Evolutionary conservation across 2,888 invertebrate genomes (phyloP), one percentile per base, ranked within the genome.

Genomic region (Drosophila infuscata): DNA sequence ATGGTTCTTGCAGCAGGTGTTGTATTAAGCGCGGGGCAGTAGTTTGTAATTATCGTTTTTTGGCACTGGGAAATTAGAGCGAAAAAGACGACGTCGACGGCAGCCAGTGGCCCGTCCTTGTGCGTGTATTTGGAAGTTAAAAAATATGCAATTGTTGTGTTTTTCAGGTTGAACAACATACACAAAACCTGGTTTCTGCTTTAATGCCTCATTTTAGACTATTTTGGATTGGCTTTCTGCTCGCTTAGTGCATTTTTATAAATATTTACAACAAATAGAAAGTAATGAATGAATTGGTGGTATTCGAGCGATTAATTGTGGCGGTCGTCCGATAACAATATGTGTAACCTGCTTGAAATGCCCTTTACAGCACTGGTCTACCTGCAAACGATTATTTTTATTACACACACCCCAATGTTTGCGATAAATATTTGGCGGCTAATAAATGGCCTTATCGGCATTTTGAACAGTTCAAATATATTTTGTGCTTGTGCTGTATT

Each of bases 181-280:
- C 48, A 54, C 30, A 32, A 8, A 52, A 25, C 20, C 3, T 59
- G 17, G 8, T 17, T 51, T 49, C 58, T 46, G 63, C 52, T 17
- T 70, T 74, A 76, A 20, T 53, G 63, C 58, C 57, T 57, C 69
- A 70, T 88, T 66, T 61, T 51, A 8, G 36, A 57, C n/a, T 76
- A 29, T 56, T 82, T 82, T 69, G 38, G 35, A 30, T 46, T 43
- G 25, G 29, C 49, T 79, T 77, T 38, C 46, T 48, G 53, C 59
- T 69, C 56, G 54, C 63, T 64, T 58, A 64, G 8, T 66, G 29
- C 73, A 72, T 82, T 71, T 56, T 81, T 49, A 70, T 80, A 80
- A 82, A 88, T 83, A 88, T 83, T 85, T 88, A 83, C 83, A 83
- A 88, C 76, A 82, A 83, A 84, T 87, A 83, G 83, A 83, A 87